phyloP scores from a whole-genome alignment of 2,888 invertebrate species.

The Lithosia quadra region DNA sequence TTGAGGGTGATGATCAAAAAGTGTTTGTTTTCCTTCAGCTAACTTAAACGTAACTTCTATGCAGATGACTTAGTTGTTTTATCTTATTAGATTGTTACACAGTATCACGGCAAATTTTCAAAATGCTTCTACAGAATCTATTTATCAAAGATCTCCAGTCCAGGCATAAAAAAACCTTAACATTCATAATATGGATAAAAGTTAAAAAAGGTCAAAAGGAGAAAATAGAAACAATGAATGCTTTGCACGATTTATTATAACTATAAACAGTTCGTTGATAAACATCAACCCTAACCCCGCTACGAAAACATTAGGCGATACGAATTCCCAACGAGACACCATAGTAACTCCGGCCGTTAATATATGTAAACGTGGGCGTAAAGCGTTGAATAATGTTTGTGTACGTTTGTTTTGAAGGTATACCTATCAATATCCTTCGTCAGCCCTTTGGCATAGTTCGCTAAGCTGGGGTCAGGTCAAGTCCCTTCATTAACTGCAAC shows the following conservation, averaged over 20 bases:
- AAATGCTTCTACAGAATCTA: too few species aligned
- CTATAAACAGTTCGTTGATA: neutral
- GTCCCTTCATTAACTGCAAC: constrained; percentile 41
- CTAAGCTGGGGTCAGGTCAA: constrained; percentile 35
- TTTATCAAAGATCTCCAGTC: neutral
- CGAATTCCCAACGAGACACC: constrained; percentile 23
- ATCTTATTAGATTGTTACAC: too few species aligned
- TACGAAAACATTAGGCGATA: neutral
- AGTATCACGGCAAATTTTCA: too few species aligned
- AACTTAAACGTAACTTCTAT: neutral
- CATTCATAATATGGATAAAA: neutral
- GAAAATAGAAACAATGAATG: neutral
- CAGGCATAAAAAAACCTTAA: neutral
- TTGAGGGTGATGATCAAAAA: too few species aligned
- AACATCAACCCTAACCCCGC: neutral
- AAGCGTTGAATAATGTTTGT: constrained; percentile 59
- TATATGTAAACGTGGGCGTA: constrained; percentile 53
- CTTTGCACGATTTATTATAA: neutral
- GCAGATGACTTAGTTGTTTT: neutral
- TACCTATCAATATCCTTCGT: constrained; percentile 48
- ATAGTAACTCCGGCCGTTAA: constrained; percentile 33
- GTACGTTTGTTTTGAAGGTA: constrained; percentile 53
- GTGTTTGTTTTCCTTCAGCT: too few species aligned
- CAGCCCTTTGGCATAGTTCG: constrained; percentile 51
- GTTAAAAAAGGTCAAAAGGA: neutral